A percentile compares a stretch with the other conserved stretches of the same genome.
phyloP scores from a whole-genome alignment of 2,888 invertebrate species.

The Ditula angustiorana region DNA sequence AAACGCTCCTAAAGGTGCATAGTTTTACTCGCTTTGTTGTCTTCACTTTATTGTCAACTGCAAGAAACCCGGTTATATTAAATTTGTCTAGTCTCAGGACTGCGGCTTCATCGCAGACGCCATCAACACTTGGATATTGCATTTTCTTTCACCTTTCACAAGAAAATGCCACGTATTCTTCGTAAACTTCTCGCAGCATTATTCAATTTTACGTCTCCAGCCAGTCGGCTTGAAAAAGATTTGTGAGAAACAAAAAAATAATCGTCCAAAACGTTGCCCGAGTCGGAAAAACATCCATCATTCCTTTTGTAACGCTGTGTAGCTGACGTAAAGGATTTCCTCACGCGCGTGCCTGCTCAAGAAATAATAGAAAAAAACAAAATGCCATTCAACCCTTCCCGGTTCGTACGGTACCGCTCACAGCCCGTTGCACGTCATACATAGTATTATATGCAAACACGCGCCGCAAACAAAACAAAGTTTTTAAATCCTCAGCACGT shows the following conservation, averaged over 20 bases:
- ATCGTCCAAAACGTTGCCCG: slow-evolving; percentile 28
- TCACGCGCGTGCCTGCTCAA: slow-evolving; percentile 21
- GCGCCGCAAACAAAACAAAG: no score
- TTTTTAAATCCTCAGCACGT: no score
- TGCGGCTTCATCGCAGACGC: background rate
- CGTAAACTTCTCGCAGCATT: slow-evolving; percentile 8
- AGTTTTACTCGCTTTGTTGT: no score
- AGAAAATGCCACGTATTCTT: background rate
- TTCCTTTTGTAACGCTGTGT: slow-evolving; percentile 32
- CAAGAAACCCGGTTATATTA: slow-evolving; percentile 9
- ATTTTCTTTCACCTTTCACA: slow-evolving; percentile 1
- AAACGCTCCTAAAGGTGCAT: no score
- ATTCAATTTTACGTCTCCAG: slow-evolving; percentile 28
- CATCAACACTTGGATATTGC: slow-evolving; percentile 20
- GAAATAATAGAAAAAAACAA: slow-evolving; percentile 14
- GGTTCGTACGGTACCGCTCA: background rate
- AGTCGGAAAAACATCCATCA: slow-evolving; percentile 37
- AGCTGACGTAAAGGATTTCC: slow-evolving; percentile 31
- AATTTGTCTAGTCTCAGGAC: slow-evolving; percentile 11
- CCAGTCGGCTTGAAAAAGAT: slow-evolving; percentile 9
- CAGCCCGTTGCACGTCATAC: no score
- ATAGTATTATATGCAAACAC: no score
- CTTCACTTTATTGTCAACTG: slow-evolving; percentile 8
- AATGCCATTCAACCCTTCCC: slow-evolving; percentile 9
- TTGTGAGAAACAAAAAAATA: slow-evolving; percentile 20